Evolutionary conservation across 2,113 vertebrate species (phyloP), one percentile per base, ranked within the genome.

Genomic region (Turdus rufiventris): DNA sequence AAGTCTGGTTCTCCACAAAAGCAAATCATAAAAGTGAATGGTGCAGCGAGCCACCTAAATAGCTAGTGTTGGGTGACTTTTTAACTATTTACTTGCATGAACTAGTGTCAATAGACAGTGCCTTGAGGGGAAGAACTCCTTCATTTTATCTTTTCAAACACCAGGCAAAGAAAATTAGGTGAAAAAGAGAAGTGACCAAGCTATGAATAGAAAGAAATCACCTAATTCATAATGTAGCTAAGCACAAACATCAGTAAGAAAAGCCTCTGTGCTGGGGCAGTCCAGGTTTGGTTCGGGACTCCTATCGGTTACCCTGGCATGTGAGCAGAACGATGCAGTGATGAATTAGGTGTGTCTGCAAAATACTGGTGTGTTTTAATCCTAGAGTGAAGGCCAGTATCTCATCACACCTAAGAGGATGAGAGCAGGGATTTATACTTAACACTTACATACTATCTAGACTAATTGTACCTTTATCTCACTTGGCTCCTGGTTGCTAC

Each of bases 11-110:
- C 56, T 77, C 86, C 81, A 75, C 42, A 65, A 73, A 89, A 94
- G 77, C 53, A 90, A 89, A 72, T 70, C 10, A 56, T 19, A 54
- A 65, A 94, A 93, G 65, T 83, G 78, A 83, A 80, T 28, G 29
- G 54, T 71, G 36, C 67, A 65, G 57, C 51, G 34, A 94, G 76
- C 36, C 38, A 57, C 21, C 56, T 87, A 89, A 57, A 88, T 29
- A 94, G 91, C 63, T 34, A 34, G 78, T 79, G 71, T 72, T 88
- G 82, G 70, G 81, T 71, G 76, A 93, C 86, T 79, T 94, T 80
- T 94, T 96, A 96, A 96, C 94, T 91, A 86, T 92, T 96, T 88
- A 88, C 78, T 95, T 96, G 76, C 33, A 93, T 15, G 48, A 78
- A 84, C 31, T 62, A 76, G n/a, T 95, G 94, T 95, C 97, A 97